These are phyloP conservation scores for Acanthiza pusilla DNA, from an alignment of 2,797 vertebrate genomes.

Conservation along the genomic window DNA sequence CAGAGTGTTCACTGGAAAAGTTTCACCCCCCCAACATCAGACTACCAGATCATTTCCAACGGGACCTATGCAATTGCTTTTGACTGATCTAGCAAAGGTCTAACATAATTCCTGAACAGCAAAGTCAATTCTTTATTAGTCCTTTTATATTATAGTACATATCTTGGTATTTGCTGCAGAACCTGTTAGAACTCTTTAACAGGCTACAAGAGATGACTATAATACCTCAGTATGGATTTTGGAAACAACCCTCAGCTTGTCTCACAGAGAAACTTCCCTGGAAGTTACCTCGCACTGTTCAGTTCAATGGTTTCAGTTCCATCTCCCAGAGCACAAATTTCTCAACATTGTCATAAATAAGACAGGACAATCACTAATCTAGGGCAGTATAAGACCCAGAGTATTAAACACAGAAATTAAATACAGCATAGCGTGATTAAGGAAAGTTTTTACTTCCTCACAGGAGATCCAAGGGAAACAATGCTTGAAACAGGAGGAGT, in stretches of 20 bases:
- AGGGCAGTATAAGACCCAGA: neutral
- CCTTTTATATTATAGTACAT: neutral
- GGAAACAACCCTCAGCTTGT: neutral
- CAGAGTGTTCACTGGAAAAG: neutral
- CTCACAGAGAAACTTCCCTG: neutral
- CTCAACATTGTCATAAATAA: neutral
- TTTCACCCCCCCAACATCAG: neutral
- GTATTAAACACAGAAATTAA: neutral
- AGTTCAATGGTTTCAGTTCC: neutral
- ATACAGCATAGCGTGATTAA: neutral
- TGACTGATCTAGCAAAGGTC: neutral
- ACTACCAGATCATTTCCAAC: neutral
- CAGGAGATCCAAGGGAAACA: neutral
- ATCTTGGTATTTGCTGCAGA: neutral
- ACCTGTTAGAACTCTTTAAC: neutral
- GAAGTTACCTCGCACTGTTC: neutral
- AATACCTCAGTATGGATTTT: neutral
- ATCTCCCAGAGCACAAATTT: neutral
- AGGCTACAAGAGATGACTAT: neutral
- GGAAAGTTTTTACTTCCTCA: neutral
- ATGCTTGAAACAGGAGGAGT: neutral
- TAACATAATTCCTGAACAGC: neutral
- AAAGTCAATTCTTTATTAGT: neutral
- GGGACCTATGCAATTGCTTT: neutral
- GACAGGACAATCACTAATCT: neutral